phyloP scores from a whole-genome alignment of 2,113 vertebrate genomes.

The Grammomys dolichurus region DNA sequence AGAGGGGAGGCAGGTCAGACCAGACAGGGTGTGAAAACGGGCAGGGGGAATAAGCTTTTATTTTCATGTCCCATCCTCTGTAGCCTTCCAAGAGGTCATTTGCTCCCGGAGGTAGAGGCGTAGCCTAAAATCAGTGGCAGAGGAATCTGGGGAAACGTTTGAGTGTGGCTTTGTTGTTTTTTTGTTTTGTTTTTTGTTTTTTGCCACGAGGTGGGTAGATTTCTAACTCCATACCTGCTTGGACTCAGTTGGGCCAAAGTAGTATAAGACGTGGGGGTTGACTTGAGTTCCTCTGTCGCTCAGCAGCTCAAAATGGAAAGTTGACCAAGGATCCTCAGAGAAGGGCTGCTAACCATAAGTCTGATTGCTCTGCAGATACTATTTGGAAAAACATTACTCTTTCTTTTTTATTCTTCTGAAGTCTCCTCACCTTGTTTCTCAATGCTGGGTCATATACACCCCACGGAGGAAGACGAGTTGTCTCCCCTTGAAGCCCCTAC shows the following conservation, averaged over 20 bases:
- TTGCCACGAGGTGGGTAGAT: neutral
- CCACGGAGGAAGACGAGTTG: neutral
- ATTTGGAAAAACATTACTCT: neutral
- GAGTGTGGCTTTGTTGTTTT: slow-evolving; percentile 23
- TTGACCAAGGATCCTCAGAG: neutral
- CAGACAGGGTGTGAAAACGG: slow-evolving; percentile 21
- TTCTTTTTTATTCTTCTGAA: neutral
- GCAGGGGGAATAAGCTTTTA: slow-evolving; percentile 16
- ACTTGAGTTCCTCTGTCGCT: neutral
- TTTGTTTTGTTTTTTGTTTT: no score
- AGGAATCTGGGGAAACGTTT: neutral
- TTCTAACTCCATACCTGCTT: neutral
- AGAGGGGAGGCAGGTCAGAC: neutral
- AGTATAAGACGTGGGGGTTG: neutral
- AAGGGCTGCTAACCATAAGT: neutral
- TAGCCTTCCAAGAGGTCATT: slow-evolving; percentile 36
- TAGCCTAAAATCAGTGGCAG: neutral
- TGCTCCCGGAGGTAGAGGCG: slow-evolving; percentile 38
- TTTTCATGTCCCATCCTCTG: neutral
- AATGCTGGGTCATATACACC: neutral
- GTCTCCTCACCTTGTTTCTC: neutral
- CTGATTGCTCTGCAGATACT: neutral
- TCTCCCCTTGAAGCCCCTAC: neutral
- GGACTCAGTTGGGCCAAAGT: neutral
- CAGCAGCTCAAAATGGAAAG: neutral